Evolutionary conservation across 1,140 invertebrate genomes (phyloP).

Genomic region (Holcopasites calliopsidis): DNA sequence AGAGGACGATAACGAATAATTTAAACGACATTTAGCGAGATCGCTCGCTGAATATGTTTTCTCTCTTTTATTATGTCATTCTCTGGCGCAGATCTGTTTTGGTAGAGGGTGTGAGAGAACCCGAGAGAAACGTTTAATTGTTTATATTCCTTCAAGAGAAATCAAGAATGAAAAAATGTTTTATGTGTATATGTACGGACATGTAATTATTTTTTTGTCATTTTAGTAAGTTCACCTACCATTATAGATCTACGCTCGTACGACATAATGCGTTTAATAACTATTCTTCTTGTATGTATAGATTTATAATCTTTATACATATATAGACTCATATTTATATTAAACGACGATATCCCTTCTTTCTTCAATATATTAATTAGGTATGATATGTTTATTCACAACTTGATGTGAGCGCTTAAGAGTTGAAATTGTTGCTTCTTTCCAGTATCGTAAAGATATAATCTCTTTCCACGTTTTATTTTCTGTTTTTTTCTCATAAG

Average conservation of each 20-base stretch:
- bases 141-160: neutral
- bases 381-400: constrained; percentile 81
- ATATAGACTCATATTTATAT: constrained; percentile 59
- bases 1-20: constrained; percentile 41
- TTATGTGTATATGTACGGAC: neutral
- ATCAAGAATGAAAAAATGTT: constrained; percentile 29
- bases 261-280: constrained; percentile 44
- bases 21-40: constrained; percentile 33
- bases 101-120: constrained; percentile 37
- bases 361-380: constrained; percentile 76
- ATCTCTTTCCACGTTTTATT: constrained; percentile 26
- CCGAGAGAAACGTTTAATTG: constrained; percentile 22
- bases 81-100: constrained; percentile 34
- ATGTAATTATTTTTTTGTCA: no score
- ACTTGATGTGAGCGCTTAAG: constrained; percentile 79
- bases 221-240: no score
- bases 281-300: constrained; percentile 48
- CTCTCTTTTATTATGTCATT: neutral
- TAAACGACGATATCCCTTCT: constrained; percentile 75
- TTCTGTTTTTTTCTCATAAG: constrained; percentile 27
- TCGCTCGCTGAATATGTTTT: neutral
- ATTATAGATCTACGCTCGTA: constrained; percentile 40
- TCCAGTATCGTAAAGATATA: constrained; percentile 66
- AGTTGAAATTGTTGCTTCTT: constrained; percentile 61
- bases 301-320: constrained; percentile 55